A percentile compares a stretch with the other conserved stretches of the same genome.
Evolutionary conservation across 2,888 invertebrate genomes (phyloP).

Genomic region (Luperina testacea): DNA sequence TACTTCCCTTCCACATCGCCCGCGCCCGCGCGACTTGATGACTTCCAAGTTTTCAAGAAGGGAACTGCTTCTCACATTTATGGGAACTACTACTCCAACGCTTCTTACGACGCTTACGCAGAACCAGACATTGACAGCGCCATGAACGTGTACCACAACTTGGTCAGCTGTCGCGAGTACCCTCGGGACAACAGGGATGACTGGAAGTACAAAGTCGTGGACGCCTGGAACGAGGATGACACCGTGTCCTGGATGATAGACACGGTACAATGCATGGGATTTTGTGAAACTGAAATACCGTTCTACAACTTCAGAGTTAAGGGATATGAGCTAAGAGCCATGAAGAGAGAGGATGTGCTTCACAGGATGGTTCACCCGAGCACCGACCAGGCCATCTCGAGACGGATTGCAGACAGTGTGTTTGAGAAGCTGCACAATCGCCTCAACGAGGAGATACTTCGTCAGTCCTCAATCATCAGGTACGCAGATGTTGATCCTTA

Average conservation of each 20-base stretch:
- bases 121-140: conserved; percentile 83
- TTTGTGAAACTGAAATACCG: conserved; percentile 84
- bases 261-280: conserved; percentile 79
- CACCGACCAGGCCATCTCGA: conserved; percentile 76
- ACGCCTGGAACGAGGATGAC: conserved; percentile 90
- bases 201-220: conserved; percentile 89
- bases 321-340: conserved; percentile 79
- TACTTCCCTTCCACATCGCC: conserved; percentile 80
- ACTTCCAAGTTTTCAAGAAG: conserved; percentile 87
- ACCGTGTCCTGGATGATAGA: conserved; percentile 89
- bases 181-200: conserved; percentile 79
- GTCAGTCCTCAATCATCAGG: conserved; percentile 79
- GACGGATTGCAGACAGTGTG: conserved; percentile 80
- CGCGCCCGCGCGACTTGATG: conserved; percentile 86
- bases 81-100: conserved; percentile 82
- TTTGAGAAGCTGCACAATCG: conserved; percentile 82
- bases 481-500: conserved; percentile 82
- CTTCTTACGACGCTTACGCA: conserved; percentile 80
- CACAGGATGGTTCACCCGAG: conserved; percentile 79
- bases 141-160: conserved; percentile 83
- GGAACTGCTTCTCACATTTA: conserved; percentile 82
- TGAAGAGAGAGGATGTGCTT: conserved; percentile 83
- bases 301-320: conserved; percentile 84
- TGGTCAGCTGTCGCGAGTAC: conserved; percentile 82
- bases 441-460: conserved; percentile 79